Percentiles rank a stretch among this genome's conserved stretches.
phyloP scores from a whole-genome alignment of 1,140 invertebrate species.

The Himalopsyche phryganea region DNA sequence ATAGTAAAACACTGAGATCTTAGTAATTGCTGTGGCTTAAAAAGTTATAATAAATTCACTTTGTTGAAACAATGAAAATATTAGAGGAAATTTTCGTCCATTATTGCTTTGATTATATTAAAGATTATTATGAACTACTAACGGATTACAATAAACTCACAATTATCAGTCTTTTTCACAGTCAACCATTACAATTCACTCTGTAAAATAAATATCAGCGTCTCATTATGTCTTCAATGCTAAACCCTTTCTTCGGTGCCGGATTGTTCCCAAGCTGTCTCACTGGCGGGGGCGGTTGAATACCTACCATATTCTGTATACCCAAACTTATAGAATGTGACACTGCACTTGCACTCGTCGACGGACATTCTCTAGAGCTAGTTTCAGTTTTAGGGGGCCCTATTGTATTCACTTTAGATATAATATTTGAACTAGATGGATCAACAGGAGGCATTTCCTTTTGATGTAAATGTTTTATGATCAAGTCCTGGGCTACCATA shows the following conservation, averaged over 20 bases:
- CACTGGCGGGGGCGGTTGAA: constrained; percentile 49
- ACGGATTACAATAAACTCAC: constrained; percentile 4
- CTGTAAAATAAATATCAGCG: constrained; percentile 44
- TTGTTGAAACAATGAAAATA: background rate
- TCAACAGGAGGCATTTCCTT: constrained; percentile 33
- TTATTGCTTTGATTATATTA: background rate
- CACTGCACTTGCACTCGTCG: constrained; percentile 13
- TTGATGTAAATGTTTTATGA: constrained; percentile 47
- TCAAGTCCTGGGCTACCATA: constrained; percentile 49
- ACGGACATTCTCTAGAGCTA: constrained; percentile 13
- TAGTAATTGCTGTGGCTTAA: constrained; percentile 1
- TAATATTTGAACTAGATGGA: constrained; percentile 9
- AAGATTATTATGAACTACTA: constrained; percentile 1
- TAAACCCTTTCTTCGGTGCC: constrained; percentile 62
- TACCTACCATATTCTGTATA: constrained; percentile 49
- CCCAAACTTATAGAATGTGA: constrained; percentile 39
- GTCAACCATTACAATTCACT: constrained; percentile 11
- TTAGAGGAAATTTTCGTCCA: too few relatives aligned
- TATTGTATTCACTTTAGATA: background rate
- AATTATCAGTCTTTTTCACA: constrained; percentile 26
- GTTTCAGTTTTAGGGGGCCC: constrained; percentile 7
- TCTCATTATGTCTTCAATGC: constrained; percentile 72
- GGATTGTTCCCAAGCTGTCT: constrained; percentile 50
- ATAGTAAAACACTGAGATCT: constrained; percentile 28
- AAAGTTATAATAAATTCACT: background rate